Evolutionary conservation across 1,140 invertebrate species (phyloP), one percentile per base, ranked within the genome.

Genomic region (Sitophilus oryzae): DNA sequence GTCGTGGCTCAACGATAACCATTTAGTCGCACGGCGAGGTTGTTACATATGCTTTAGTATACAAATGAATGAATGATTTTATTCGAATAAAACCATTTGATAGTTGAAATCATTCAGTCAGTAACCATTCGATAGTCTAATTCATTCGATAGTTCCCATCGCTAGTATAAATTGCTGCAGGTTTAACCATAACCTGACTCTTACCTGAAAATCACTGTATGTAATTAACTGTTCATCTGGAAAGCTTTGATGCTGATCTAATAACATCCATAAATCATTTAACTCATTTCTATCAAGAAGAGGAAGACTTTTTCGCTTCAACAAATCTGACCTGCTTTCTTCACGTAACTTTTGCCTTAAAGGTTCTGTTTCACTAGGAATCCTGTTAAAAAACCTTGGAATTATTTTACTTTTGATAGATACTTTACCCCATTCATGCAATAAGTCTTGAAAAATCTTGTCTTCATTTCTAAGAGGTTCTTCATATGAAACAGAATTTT

Each of bases 231-330:
- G 82, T 62, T 94, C 89, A 34, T 91, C 86, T 41, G 80, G 81
- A 15, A 76, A 74, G 46, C 82, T 87, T 59, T 90, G 85, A 56
- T 91, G 82, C 57, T 88, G 83, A 66, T 93, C 87, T 48, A 96
- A 71, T 18, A 91, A 71, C 35, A 82, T 78, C 89, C 91, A 95
- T 1, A 96, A 69, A 36, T 85, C 79, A 71, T 91, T 90, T 23
- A 96, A 69, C 73, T 96, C 93, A 64, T 87, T 83, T 71, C 91
- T 91, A 71, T 93, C 87, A 16, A 95, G 70, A 5, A 95, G 73
- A 66, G 91, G 83, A 60, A 83, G 79, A 53, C 87, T 91, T 69
- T 86, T 83, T 65, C 88, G 81, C 73, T 94, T 87, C 18, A 96
- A 69, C 69, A 94, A 90, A 40, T 89, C 77, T 9, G 89, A 87